Evolutionary conservation across 1,140 invertebrate species (phyloP).

Genomic region (Dryas iulia): DNA sequence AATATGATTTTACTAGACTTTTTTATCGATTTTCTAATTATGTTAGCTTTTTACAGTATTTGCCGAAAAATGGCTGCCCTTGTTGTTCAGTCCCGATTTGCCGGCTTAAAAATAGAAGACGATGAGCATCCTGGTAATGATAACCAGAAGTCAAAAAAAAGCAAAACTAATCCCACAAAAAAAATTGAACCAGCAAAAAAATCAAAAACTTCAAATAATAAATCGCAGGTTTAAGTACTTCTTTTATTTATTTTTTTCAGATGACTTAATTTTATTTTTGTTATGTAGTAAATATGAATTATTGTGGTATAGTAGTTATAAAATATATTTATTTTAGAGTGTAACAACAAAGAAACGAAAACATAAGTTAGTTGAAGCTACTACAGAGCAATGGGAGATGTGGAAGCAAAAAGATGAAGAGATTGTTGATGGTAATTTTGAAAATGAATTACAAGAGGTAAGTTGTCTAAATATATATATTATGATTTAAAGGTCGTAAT

Average conservation of each 20-base stretch:
- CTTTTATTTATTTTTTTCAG: not conserved
- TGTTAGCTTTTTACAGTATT: not conserved
- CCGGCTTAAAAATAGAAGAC: slow-evolving; percentile 82
- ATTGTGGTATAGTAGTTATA: slow-evolving; percentile 5
- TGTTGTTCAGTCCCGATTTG: slow-evolving; percentile 82
- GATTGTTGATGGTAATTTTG: slow-evolving; percentile 83
- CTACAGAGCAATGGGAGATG: slow-evolving; percentile 81
- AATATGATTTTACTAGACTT: not conserved
- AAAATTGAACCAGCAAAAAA: slow-evolving; percentile 62
- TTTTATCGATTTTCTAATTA: not conserved
- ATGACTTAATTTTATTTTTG: not conserved
- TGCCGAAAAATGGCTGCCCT: slow-evolving; percentile 61
- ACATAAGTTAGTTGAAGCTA: slow-evolving; percentile 56
- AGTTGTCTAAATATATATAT: slow-evolving; percentile 6
- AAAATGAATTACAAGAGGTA: slow-evolving; percentile 83
- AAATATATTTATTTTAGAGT: not conserved
- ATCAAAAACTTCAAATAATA: slow-evolving; percentile 43
- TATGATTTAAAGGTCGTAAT: no score
- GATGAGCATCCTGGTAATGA: slow-evolving; percentile 73
- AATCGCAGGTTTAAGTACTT: slow-evolving; percentile 47
- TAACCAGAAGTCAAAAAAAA: slow-evolving; percentile 66
- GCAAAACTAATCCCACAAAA: slow-evolving; percentile 48
- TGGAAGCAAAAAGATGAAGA: slow-evolving; percentile 83
- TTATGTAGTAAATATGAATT: not conserved
- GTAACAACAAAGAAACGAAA: slow-evolving; percentile 66